Conservation (phyloP, 2,797 vertebrate species). For the Hybognathus amarus region DNA sequence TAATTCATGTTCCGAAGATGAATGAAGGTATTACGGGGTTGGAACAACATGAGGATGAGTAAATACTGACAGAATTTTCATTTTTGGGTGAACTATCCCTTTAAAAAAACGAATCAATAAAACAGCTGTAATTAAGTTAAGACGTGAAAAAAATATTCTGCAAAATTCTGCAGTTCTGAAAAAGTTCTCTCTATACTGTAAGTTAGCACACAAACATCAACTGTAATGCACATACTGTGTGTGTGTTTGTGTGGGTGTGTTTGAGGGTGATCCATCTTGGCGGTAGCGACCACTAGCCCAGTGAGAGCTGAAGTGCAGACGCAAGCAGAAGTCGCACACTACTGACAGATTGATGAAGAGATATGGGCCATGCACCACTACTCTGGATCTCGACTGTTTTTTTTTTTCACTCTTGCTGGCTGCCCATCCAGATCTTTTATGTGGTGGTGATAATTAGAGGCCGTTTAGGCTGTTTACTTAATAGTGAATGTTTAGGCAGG, state of each 20-base stretch:
- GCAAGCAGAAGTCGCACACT: slow-evolving; percentile 70
- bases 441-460: not conserved
- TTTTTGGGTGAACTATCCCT: too few species aligned
- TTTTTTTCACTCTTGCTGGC: not conserved
- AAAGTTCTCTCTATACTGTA: not conserved
- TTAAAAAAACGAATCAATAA: not conserved
- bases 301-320: slow-evolving; percentile 64
- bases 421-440: not conserved
- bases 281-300: slow-evolving; percentile 35
- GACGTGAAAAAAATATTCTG: not conserved
- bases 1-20: too few species aligned
- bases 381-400: slow-evolving; percentile 6
- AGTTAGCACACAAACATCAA: not conserved
- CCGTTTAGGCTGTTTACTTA: too few species aligned
- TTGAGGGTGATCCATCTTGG: slow-evolving; percentile 59
- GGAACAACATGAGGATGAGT: too few species aligned
- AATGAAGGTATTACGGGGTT: too few species aligned
- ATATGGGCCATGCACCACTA: slow-evolving; percentile 56
- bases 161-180: too few species aligned
- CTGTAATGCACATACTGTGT: slow-evolving; percentile 5
- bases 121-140: not conserved
- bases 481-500: not conserved
- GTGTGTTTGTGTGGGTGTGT: slow-evolving; percentile 57
- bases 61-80: too few species aligned
- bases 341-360: slow-evolving; percentile 73